These are phyloP conservation scores for Ips nitidus DNA, from an alignment of 1,140 invertebrate species.

Conservation along the genomic window DNA sequence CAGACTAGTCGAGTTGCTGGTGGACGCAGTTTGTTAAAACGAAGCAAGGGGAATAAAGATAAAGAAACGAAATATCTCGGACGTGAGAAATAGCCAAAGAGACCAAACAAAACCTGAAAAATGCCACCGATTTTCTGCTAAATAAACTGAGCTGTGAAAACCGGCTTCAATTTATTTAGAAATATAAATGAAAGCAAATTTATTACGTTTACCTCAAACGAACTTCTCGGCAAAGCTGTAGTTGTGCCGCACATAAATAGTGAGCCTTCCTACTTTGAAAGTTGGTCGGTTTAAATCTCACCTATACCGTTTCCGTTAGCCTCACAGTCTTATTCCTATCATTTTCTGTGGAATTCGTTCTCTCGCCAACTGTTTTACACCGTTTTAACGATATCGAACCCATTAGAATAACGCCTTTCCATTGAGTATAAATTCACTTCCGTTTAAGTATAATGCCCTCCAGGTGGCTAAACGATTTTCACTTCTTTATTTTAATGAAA, in stretches of 20 bases:
- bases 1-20: too few species aligned
- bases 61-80: too few species aligned
- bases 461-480: not conserved
- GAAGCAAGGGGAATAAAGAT: too few species aligned
- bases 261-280: slow-evolving; percentile 13
- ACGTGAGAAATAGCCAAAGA: not conserved
- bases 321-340: slow-evolving; percentile 8
- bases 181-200: slow-evolving; percentile 21
- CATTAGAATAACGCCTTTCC: slow-evolving; percentile 21
- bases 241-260: slow-evolving; percentile 17
- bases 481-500: too few species aligned
- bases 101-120: slow-evolving; percentile 3
- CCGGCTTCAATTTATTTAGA: slow-evolving; percentile 11
- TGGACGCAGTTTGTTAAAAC: too few species aligned
- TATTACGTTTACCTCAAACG: slow-evolving; percentile 11
- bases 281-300: slow-evolving; percentile 18
- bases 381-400: slow-evolving; percentile 16
- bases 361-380: slow-evolving; percentile 20
- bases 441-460: slow-evolving; percentile 14
- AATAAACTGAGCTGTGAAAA: not conserved
- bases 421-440: slow-evolving; percentile 16
- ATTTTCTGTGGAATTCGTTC: slow-evolving; percentile 16
- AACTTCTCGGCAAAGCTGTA: slow-evolving; percentile 5
- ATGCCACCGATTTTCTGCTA: slow-evolving; percentile 1
- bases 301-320: slow-evolving; percentile 12